Base-by-base conservation (phyloP, 2,113 vertebrate species). In the Salvelinus namaycush region DNA sequence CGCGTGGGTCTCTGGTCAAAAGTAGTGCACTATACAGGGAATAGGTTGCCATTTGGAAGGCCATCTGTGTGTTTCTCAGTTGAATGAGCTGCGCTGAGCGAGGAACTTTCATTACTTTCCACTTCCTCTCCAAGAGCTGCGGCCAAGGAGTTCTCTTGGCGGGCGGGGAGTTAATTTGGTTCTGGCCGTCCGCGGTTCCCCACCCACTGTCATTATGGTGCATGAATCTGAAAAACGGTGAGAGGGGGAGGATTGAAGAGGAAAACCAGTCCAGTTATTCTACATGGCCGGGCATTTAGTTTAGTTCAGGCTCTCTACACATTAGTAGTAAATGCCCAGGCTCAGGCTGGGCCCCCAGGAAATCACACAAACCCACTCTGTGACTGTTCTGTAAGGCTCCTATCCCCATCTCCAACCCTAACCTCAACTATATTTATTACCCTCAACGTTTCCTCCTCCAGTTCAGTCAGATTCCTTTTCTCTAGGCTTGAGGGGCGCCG, bases 191-290 rank as follows among this genome's bases (percentile, higher is more conserved):
- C 89, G 88, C 92, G 81, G 83, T 92, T 96, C 95, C 93, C 95
- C 96, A 95, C 96, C 95, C 95, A 94, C 92, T 93, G 92, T 96
- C 95, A 95, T 97, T 96, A 95, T 95, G 94, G 94, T 92, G 90
- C 94, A 93, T 95, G 95, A 94, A 95, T 95, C 83, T 94, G 92
- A 91, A 93, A 85, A 88, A 90, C 84, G 91, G 90, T 88, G 70
- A 70, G 72, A 70, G 11, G 67, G 72, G 75, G 11, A 78, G 79
- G 74, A 79, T 74, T 71, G 24, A 29, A 89, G 84, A 90, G 89
- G 89, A 91, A 92, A 93, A 93, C 92, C 92, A 91, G 87, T 89
- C 90, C 90, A 92, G 91, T 93, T 93, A 91, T 92, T 94, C 86
- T 93, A 86, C 90, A 89, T 96, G 96, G 95, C 95, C 72, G 6